A percentile compares a stretch with the other conserved stretches of the same genome.
These are phyloP conservation scores for Bombus terrestris DNA, from an alignment of 1,140 invertebrate species.

Conservation along the genomic window DNA sequence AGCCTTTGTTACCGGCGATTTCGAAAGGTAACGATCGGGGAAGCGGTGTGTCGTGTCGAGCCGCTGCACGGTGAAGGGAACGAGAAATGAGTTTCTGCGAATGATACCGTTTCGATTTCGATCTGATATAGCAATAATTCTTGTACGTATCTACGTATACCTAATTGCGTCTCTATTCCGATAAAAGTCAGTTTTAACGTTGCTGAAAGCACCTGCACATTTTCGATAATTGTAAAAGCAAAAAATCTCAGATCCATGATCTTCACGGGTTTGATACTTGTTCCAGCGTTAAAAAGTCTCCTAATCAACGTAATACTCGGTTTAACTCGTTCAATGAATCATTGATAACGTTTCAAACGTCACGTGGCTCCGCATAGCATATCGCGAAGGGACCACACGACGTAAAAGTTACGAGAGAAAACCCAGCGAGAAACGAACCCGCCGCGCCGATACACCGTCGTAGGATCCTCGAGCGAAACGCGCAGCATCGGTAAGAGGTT, in stretches of 20 bases:
- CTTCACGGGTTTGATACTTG: no score
- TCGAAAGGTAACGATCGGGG: conserved; percentile 37
- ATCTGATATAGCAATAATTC: not conserved
- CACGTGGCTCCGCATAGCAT: not conserved
- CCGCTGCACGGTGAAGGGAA: conserved; percentile 25
- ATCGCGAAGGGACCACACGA: conserved; percentile 34
- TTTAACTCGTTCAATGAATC: not conserved
- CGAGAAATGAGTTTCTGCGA: conserved; percentile 15
- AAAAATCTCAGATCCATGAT: not conserved
- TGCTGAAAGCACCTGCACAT: not conserved
- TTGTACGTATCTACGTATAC: not conserved
- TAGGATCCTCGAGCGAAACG: not conserved
- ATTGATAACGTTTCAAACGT: not conserved
- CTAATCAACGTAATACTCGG: not conserved
- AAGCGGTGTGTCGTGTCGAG: not conserved
- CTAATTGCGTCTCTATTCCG: no score
- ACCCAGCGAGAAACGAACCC: not conserved
- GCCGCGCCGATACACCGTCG: not conserved
- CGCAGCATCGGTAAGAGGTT: conserved; percentile 58
- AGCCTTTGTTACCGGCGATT: conserved; percentile 31
- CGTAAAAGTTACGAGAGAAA: conserved; percentile 62
- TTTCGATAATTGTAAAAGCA: not conserved
- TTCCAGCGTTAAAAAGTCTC: not conserved
- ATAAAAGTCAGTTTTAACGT: no score
- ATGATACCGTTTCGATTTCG: not conserved